A percentile compares a stretch with the other conserved stretches of the same genome.
Evolutionary conservation across 2,797 vertebrate genomes (phyloP).

Genomic region (Cyclopterus lumpus): DNA sequence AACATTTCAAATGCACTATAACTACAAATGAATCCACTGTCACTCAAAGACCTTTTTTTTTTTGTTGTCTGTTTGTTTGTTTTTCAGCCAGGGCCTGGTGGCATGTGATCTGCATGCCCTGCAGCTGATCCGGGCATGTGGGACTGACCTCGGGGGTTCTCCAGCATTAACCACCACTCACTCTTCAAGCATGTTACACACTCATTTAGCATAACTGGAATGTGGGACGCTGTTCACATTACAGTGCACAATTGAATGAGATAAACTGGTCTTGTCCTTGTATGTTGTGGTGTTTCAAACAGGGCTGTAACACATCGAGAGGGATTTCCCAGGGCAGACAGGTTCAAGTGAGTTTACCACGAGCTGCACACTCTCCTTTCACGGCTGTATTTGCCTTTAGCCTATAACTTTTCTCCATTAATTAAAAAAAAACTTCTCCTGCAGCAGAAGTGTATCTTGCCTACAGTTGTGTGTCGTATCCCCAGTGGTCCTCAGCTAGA

Average conservation of each 20-base stretch:
- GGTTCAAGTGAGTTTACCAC: background rate
- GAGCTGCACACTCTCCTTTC: background rate
- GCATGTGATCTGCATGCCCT: conserved; percentile 53
- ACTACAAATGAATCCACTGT: background rate
- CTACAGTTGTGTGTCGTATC: too few relatives aligned
- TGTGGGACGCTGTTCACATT: conserved; percentile 18
- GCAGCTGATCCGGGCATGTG: conserved; percentile 46
- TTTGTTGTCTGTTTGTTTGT: background rate
- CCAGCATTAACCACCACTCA: conserved; percentile 26
- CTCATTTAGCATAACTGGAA: conserved; percentile 26
- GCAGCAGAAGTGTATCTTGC: background rate
- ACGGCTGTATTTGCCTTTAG: background rate
- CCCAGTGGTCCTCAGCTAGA: background rate
- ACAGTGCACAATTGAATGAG: conserved; percentile 2
- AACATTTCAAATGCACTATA: background rate
- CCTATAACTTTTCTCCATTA: background rate
- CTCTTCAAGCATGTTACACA: conserved; percentile 26
- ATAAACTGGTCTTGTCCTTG: background rate
- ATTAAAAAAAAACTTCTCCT: background rate
- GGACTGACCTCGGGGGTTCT: conserved; percentile 7
- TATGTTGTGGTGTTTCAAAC: background rate
- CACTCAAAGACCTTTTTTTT: background rate
- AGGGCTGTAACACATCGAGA: background rate
- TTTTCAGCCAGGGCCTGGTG: conserved; percentile 8
- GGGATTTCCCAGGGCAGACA: conserved; percentile 34